A percentile compares a stretch with the other conserved stretches of the same genome.
Evolutionary conservation across 1,140 invertebrate genomes (phyloP).

Genomic region (Dreissena polymorpha): DNA sequence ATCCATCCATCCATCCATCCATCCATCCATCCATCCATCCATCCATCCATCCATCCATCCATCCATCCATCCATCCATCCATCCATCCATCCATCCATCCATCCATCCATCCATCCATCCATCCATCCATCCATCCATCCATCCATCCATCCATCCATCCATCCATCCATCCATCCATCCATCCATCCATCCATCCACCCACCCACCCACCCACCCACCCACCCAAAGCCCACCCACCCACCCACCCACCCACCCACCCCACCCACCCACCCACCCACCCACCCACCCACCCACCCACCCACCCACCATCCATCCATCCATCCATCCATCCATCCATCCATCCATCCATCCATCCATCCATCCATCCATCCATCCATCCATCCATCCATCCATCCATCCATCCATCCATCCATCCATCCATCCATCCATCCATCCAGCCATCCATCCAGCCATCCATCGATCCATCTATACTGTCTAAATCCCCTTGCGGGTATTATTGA

Average conservation of each 20-base stretch:
- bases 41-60: too few species aligned
- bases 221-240: neutral
- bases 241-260: neutral
- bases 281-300: neutral
- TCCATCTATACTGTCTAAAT: too few species aligned
- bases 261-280: neutral
- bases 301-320: too few species aligned
- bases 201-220: neutral
- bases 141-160: neutral
- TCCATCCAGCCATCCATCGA: neutral
- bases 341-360: neutral
- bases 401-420: neutral
- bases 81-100: too few species aligned
- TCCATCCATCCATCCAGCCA: neutral
- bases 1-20: too few species aligned
- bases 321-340: conserved; percentile 7
- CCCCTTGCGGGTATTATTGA: too few species aligned
- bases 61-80: too few species aligned
- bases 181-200: neutral
- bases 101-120: too few species aligned
- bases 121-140: conserved; percentile 2
- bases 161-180: neutral
- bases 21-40: too few species aligned
- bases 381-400: conserved; percentile 4
- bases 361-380: neutral